These are phyloP conservation scores for Phrynocephalus guinanensis DNA, from an alignment of 2,797 vertebrate genomes.

Conservation along the genomic window DNA sequence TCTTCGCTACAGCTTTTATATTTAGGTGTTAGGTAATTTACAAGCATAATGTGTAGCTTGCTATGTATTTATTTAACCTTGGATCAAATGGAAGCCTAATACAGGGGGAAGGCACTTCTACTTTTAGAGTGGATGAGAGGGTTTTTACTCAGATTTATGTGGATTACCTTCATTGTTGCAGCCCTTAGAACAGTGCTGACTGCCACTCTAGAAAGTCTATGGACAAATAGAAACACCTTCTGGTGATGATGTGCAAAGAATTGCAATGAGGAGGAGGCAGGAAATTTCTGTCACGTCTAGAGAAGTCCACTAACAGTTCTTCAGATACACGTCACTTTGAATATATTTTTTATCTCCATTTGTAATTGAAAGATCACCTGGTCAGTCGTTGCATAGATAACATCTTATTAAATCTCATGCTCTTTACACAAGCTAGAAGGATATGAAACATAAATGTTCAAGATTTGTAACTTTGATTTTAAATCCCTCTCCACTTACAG, in stretches of 20 bases:
- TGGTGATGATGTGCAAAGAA: not conserved
- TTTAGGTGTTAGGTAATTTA: not conserved
- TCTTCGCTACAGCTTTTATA: not conserved
- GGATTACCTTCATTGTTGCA: not conserved
- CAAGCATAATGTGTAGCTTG: not conserved
- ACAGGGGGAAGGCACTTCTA: not conserved
- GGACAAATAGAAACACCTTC: not conserved
- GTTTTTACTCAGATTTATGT: not conserved
- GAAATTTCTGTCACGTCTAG: not conserved
- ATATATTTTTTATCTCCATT: not conserved
- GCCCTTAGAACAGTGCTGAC: not conserved
- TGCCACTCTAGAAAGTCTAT: not conserved
- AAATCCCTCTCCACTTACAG: slow-evolving; percentile 68
- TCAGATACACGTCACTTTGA: not conserved
- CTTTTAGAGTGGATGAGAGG: not conserved
- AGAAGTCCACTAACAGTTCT: not conserved
- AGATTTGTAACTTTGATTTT: not conserved
- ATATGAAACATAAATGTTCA: not conserved
- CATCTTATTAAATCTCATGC: not conserved
- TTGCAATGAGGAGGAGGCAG: not conserved
- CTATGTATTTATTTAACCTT: not conserved
- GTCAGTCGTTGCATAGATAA: not conserved
- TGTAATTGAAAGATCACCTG: not conserved
- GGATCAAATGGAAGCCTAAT: not conserved
- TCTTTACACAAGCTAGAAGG: not conserved